Conservation (phyloP, 1,140 invertebrate genomes). For the Asobara japonica region DNA sequence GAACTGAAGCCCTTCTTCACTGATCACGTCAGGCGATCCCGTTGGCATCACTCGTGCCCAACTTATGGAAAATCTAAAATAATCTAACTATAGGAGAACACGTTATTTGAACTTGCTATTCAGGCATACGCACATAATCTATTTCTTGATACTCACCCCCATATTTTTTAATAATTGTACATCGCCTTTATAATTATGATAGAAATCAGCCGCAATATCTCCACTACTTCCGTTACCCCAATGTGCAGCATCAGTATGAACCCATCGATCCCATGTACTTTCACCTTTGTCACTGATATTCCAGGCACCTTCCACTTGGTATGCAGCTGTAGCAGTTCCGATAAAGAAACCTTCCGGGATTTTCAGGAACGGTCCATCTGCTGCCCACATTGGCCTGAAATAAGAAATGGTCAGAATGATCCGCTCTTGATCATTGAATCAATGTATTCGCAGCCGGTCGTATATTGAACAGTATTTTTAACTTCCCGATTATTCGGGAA, state of each 20-base stretch:
- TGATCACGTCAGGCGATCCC: constrained; percentile 68
- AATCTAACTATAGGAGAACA: constrained; percentile 49
- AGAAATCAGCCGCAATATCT: constrained; percentile 64
- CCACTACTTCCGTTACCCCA: constrained; percentile 66
- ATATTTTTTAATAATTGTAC: constrained; percentile 61
- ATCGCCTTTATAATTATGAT: constrained; percentile 66
- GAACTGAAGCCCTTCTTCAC: constrained; percentile 67
- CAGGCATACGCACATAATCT: no score
- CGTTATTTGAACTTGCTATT: no score
- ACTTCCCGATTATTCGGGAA: no score
- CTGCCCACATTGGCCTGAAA: no score
- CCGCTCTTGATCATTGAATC: no score
- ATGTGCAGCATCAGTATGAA: constrained; percentile 43
- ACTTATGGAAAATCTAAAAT: constrained; percentile 72
- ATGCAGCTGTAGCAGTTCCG: constrained; percentile 68
- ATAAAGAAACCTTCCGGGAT: constrained; percentile 14
- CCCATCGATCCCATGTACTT: constrained; percentile 56
- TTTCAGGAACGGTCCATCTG: background rate
- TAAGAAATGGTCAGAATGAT: no score
- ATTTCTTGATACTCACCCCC: constrained; percentile 55
- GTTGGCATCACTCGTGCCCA: constrained; percentile 71
- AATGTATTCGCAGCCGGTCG: no score
- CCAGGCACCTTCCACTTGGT: constrained; percentile 79
- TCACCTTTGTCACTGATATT: constrained; percentile 70
- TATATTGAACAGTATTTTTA: no score